Evolutionary conservation across 1,140 invertebrate genomes (phyloP), one percentile per base, ranked within the genome.

Genomic region (Luehdorfia chinensis): DNA sequence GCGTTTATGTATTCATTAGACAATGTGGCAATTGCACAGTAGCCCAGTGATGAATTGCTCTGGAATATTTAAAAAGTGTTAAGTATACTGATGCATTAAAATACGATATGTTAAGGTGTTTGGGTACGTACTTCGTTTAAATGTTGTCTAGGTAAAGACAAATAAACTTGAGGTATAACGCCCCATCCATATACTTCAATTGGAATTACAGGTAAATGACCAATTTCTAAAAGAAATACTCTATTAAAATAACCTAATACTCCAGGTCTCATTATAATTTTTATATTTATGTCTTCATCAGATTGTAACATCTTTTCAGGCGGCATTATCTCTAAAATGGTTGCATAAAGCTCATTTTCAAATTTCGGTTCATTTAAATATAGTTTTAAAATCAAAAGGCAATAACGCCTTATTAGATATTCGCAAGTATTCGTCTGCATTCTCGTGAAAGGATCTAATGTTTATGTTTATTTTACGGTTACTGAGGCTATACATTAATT

Each of bases 101-200:
- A n/a, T n/a, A n/a, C n/a, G n/a, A n/a, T n/a, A n/a, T n/a, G n/a
- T n/a, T n/a, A 36, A 59, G n/a, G 37, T 37, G 13, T 31, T 27
- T 21, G 7, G 0, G 12, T 31, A 55, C 56, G 56, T 61, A 85
- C 78, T 44, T 75, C 31, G n/a, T 43, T 15, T 23, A 69, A 46
- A 21, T 63, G 53, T 15, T 67, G 64, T 59, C 75, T 68, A 6
- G 55, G 62, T 41, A 83, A 50, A 14, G 56, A 64, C 36, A 86
- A 51, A 48, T 79, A 84, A 3, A 86, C 55, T 67, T 86, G 83
- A 11, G 79, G 78, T 47, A 84, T 74, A 4, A 76, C 79, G 3
- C 83, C 83, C 83, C 83, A 84, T 7, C 83, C 83, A 53, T 67
- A 74, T 18, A 84, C 65, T 56, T 84, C 72, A 39, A 86, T 77